Percentiles rank a stretch among this genome's conserved stretches.
These are phyloP conservation scores for Cordilura impudica DNA, from an alignment of 2,888 invertebrate genomes.

Conservation along the genomic window DNA sequence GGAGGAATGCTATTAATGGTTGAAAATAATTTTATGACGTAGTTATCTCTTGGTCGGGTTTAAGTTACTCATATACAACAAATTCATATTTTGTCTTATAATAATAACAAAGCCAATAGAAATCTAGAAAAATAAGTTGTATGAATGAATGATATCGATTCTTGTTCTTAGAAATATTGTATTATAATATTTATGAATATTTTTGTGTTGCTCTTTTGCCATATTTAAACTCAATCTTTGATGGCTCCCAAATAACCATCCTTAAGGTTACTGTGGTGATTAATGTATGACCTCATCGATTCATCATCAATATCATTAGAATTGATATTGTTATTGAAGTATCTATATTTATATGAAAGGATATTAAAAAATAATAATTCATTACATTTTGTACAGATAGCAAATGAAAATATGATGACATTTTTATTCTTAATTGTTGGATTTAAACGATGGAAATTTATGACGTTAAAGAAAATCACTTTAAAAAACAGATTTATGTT, in stretches of 20 bases:
- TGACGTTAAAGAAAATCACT: no score
- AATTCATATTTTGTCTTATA: not conserved
- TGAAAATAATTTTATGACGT: conserved; percentile 37
- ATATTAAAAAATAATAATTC: not conserved
- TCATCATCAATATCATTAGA: conserved; percentile 23
- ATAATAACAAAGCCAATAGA: not conserved
- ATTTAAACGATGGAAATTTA: not conserved
- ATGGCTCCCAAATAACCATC: not conserved
- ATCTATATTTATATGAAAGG: not conserved
- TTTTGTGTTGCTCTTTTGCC: not conserved
- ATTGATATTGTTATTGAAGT: conserved; percentile 34
- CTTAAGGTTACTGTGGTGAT: conserved; percentile 50
- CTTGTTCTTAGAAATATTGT: conserved; percentile 4
- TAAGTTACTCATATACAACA: not conserved
- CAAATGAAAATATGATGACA: not conserved
- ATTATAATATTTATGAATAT: not conserved
- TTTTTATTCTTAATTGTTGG: not conserved
- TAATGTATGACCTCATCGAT: conserved; percentile 56
- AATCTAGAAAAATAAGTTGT: not conserved
- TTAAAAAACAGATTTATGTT: conserved; percentile 64
- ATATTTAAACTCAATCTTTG: not conserved
- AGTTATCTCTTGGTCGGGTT: conserved; percentile 10
- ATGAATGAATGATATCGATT: conserved; percentile 14
- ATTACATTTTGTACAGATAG: not conserved
- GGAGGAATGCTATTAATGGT: not conserved